Conservation (phyloP, 2,888 invertebrate genomes). For the Volucella bombylans region DNA sequence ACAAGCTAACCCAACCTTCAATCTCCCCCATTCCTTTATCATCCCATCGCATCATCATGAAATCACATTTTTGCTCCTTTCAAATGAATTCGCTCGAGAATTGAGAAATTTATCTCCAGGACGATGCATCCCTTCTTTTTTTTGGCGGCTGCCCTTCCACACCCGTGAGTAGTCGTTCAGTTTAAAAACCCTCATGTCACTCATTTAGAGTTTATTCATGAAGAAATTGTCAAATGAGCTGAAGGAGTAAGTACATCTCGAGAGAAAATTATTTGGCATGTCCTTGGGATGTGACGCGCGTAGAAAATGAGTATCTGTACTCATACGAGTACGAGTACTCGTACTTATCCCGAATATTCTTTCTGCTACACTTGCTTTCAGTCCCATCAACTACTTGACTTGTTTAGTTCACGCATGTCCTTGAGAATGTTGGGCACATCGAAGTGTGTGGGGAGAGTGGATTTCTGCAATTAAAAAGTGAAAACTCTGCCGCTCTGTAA, state of each 20-base stretch:
- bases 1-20: slow-evolving; percentile 4
- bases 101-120: slow-evolving; percentile 23
- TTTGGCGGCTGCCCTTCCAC: slow-evolving; percentile 12
- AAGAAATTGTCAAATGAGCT: slow-evolving; percentile 56
- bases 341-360: slow-evolving; percentile 14
- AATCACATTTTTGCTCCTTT: slow-evolving; percentile 51
- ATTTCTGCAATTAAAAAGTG: slow-evolving; percentile 18
- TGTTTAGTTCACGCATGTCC: not conserved
- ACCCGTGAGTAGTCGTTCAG: not conserved
- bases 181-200: slow-evolving; percentile 1
- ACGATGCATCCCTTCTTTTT: slow-evolving; percentile 22
- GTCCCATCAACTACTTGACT: slow-evolving; percentile 5
- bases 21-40: slow-evolving; percentile 20
- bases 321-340: not conserved
- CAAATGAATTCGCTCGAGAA: slow-evolving; percentile 14
- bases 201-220: slow-evolving; percentile 65
- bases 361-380: slow-evolving; percentile 5
- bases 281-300: slow-evolving; percentile 40
- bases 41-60: slow-evolving; percentile 46
- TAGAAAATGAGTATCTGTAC: not conserved
- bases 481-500: slow-evolving; percentile 18
- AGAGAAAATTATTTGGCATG: slow-evolving; percentile 34
- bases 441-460: not conserved
- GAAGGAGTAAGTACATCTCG: slow-evolving; percentile 40
- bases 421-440: no score